Conservation (phyloP, 2,797 vertebrate species). For the Choloepus didactylus region DNA sequence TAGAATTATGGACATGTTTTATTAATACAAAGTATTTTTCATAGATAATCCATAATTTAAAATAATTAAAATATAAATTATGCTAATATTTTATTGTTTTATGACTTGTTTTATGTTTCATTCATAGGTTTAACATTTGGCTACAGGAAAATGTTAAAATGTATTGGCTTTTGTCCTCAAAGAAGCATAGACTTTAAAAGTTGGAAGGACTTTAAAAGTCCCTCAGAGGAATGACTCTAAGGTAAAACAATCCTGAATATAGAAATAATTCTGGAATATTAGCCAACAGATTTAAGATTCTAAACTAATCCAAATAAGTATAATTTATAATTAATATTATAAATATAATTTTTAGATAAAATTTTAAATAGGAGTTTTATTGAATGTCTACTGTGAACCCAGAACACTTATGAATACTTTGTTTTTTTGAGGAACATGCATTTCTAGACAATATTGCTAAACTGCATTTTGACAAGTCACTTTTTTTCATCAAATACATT, state of each 20-base stretch:
- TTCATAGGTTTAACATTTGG: background rate
- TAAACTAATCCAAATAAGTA: background rate
- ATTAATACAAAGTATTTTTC: background rate
- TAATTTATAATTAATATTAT: background rate
- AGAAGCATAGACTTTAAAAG: background rate
- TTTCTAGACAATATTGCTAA: background rate
- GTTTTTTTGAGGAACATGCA: background rate
- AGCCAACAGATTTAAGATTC: background rate
- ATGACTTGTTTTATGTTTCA: background rate
- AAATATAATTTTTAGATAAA: background rate
- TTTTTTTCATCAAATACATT: background rate
- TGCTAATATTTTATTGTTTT: background rate
- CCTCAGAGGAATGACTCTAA: conserved; percentile 3
- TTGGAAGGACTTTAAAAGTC: background rate
- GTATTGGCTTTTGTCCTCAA: background rate
- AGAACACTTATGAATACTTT: background rate
- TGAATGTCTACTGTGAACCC: background rate
- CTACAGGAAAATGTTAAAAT: background rate
- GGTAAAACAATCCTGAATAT: background rate
- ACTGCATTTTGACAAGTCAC: background rate
- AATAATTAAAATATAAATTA: background rate
- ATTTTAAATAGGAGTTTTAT: background rate
- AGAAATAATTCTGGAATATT: conserved; percentile 7
- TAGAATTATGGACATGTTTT: background rate
- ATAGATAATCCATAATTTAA: background rate